Evolutionary conservation across 2,113 vertebrate genomes (phyloP).

Genomic region (Oncorhynchus tshawytscha): DNA sequence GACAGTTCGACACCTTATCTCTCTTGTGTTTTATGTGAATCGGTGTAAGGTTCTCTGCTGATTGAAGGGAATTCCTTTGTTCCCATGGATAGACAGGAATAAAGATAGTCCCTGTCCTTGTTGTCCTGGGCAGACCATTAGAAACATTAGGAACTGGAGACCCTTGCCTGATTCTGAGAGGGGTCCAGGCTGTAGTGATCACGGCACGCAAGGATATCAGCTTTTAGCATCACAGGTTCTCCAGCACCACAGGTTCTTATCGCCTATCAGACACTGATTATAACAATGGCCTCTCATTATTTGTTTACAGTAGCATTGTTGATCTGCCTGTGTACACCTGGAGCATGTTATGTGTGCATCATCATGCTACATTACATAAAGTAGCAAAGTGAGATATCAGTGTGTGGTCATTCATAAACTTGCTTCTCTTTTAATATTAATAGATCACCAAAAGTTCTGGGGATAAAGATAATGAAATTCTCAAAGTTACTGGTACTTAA

Average conservation of each 20-base stretch:
- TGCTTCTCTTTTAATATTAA: no score
- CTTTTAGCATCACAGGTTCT: slow-evolving; percentile 51
- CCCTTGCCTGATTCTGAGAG: slow-evolving; percentile 5
- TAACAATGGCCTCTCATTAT: background rate
- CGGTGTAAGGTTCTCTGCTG: slow-evolving; percentile 44
- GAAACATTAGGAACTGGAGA: slow-evolving; percentile 47
- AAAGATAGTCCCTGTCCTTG: slow-evolving; percentile 12
- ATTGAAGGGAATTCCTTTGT: slow-evolving; percentile 28
- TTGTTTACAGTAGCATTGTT: background rate
- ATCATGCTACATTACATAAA: no score
- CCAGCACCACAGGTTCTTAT: slow-evolving; percentile 23
- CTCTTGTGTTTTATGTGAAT: slow-evolving; percentile 53
- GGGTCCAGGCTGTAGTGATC: slow-evolving; percentile 31
- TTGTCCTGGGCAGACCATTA: slow-evolving; percentile 6
- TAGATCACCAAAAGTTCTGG: no score
- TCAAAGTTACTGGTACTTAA: no score
- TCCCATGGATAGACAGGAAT: slow-evolving; percentile 43
- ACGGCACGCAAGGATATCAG: slow-evolving; percentile 23
- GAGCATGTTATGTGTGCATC: background rate
- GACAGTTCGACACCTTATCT: slow-evolving; percentile 53
- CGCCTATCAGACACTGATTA: background rate
- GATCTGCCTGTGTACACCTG: background rate
- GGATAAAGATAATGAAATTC: no score
- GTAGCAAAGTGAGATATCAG: no score
- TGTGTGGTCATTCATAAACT: no score